Evolutionary conservation across 53 echinoderm and acorn worm species (phyloP), one percentile per base, ranked within the genome.

Genomic region (Zoroaster sp.): DNA sequence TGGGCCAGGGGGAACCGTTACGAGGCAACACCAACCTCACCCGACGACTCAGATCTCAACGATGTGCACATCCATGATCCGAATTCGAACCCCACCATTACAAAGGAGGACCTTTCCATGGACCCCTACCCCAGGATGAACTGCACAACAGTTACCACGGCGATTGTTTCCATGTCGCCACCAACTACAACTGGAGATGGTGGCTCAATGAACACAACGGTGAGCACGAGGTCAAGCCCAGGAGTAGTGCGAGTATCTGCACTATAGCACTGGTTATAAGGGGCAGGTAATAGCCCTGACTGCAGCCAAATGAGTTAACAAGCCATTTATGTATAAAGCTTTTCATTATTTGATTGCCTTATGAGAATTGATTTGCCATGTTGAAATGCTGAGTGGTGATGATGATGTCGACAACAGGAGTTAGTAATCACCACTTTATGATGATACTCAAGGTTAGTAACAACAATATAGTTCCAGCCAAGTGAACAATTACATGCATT

Each of bases 221-320:
- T 90, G 40, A 92, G 90, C 53, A 90, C 90, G 4, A 81, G 90
- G 54, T 94, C 94, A 25, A 89, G 80, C 40, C 94, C 87, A 1
- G 70, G 72, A 54, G 91, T 97, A 41, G 94, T 97, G 42, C 92
- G 93, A 40, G 94, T 97, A 35, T 97, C 98, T 15, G 95, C 95
- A 49, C 94, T 97, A 97, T 97, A 95, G 97, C 97, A 91, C 66
- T 40, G 66, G 67, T 55, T 43, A 39, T 21, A 1, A 10, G 18
- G 23, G 23, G 18, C 71, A 71, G 15, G 71, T 33, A 34, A 18
- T 13, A 35, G 35, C 71, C 38, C 40, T 74, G 74, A 40, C 74
- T 38, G 20, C 40, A 41, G 23, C 21, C 36, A 14, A 17, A 21
- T 21, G 7, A 15, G 40, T 38, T 74, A 76, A 31, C 25, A 15